Conservation (phyloP, 2,888 invertebrate species). For the Iphiclides podalirius region DNA sequence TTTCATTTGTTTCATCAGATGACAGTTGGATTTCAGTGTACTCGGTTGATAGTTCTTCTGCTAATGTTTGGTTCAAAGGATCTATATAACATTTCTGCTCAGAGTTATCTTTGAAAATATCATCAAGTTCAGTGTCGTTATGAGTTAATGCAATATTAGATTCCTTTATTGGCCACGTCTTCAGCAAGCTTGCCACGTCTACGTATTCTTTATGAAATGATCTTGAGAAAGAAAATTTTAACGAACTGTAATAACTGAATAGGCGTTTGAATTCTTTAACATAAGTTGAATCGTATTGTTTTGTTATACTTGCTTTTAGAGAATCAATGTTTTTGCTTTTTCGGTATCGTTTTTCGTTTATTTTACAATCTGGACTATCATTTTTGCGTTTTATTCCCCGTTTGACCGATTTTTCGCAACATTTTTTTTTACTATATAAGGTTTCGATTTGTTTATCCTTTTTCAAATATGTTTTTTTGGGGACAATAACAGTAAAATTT, state of each 20-base stretch:
- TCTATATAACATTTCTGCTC: constrained; percentile 33
- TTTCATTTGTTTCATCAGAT: constrained; percentile 47
- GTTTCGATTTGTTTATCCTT: constrained; percentile 16
- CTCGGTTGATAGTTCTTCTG: constrained; percentile 53
- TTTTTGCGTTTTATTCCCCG: constrained; percentile 53
- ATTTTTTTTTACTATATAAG: constrained; percentile 1
- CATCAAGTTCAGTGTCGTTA: constrained; percentile 32
- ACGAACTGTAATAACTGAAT: constrained; percentile 54
- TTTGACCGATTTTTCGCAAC: constrained; percentile 22
- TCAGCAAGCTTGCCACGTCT: constrained; percentile 45
- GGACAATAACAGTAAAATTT: constrained; percentile 26
- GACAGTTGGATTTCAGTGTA: constrained; percentile 40
- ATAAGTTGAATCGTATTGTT: constrained; percentile 45
- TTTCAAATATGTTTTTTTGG: constrained; percentile 51
- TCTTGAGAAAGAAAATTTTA: constrained; percentile 63
- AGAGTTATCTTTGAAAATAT: constrained; percentile 42
- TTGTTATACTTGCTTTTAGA: constrained; percentile 43
- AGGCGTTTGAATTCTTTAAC: constrained; percentile 53
- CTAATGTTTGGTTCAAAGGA: constrained; percentile 49
- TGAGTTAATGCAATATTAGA: constrained; percentile 18
- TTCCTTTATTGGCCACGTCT: constrained; percentile 54
- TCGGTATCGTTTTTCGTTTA: constrained; percentile 49
- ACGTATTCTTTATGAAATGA: constrained; percentile 60
- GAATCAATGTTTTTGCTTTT: constrained; percentile 66
- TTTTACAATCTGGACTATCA: constrained; percentile 41